phyloP scores from a whole-genome alignment of 1,140 invertebrate genomes.

The Lordiphosa mommai region DNA sequence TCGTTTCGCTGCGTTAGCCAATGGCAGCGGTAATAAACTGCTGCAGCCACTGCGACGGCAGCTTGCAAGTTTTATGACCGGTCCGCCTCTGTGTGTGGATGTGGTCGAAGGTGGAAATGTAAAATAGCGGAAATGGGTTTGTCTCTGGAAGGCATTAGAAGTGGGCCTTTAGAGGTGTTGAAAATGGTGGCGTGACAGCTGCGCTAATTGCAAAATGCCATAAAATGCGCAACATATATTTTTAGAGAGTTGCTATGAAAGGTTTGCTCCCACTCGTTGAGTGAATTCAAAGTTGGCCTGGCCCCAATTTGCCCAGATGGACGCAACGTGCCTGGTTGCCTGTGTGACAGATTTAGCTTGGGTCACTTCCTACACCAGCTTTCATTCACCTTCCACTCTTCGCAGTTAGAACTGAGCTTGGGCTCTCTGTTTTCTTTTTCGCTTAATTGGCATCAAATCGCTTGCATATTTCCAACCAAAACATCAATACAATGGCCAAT shows the following conservation, averaged over 20 bases:
- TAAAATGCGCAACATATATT: slow-evolving; percentile 62
- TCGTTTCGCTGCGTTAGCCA: slow-evolving; percentile 55
- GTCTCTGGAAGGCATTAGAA: slow-evolving; percentile 36
- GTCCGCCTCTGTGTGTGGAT: slow-evolving; percentile 5
- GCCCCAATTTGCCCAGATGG: slow-evolving; percentile 9
- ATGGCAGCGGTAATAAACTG: slow-evolving; percentile 38
- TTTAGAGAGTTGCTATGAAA: slow-evolving; percentile 7
- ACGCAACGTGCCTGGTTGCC: slow-evolving; percentile 1
- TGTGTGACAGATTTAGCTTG: slow-evolving; percentile 21
- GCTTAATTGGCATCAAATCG: slow-evolving; percentile 76
- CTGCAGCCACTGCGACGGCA: slow-evolving; percentile 1
- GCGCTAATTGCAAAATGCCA: slow-evolving; percentile 65
- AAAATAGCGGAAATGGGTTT: slow-evolving; percentile 70
- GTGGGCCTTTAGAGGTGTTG: slow-evolving; percentile 54
- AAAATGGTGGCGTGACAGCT: slow-evolving; percentile 56
- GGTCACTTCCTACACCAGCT: background rate
- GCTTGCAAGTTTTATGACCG: slow-evolving; percentile 39
- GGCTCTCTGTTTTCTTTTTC: slow-evolving; percentile 11
- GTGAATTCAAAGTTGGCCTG: slow-evolving; percentile 21
- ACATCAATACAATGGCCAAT: slow-evolving; percentile 72
- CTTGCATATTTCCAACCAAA: slow-evolving; percentile 64
- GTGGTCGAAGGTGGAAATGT: slow-evolving; percentile 32
- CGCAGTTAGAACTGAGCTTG: background rate
- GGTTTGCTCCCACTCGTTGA: background rate
- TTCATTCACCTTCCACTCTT: background rate